These are phyloP conservation scores for Ferdinandea cuprea DNA, from an alignment of 2,888 invertebrate genomes.

Conservation along the genomic window DNA sequence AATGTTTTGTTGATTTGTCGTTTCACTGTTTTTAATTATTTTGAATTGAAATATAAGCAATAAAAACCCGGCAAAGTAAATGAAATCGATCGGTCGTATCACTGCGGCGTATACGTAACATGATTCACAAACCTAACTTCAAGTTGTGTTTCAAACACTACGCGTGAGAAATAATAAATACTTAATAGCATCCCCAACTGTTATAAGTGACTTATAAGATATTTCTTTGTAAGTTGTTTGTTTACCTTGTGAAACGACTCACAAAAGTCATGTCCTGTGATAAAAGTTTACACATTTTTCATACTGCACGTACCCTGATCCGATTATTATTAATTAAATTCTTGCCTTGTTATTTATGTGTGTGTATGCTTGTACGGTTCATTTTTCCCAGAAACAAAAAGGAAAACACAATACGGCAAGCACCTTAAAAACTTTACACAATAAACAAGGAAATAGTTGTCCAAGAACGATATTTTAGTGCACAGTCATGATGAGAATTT, in stretches of 20 bases:
- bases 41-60: too few relatives aligned
- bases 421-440: constrained; percentile 30
- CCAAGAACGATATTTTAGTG: constrained; percentile 46
- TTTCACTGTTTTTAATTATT: too few relatives aligned
- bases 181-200: not conserved
- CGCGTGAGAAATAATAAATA: too few relatives aligned
- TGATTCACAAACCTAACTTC: too few relatives aligned
- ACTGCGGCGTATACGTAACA: too few relatives aligned
- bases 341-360: not conserved
- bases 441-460: constrained; percentile 50
- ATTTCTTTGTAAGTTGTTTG: not conserved
- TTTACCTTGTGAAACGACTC: not conserved
- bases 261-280: not conserved
- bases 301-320: constrained; percentile 15
- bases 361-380: too few relatives aligned
- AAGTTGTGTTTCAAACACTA: too few relatives aligned
- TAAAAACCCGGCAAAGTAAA: too few relatives aligned
- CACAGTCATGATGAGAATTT: constrained; percentile 54
- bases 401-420: not conserved
- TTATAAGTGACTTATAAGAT: not conserved
- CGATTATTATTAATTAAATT: constrained; percentile 61
- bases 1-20: too few relatives aligned
- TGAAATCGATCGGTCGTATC: too few relatives aligned
- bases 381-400: too few relatives aligned
- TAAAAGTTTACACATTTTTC: constrained; percentile 43